Base-by-base conservation (phyloP, 2,113 vertebrate species). In the Sitta europaea region DNA sequence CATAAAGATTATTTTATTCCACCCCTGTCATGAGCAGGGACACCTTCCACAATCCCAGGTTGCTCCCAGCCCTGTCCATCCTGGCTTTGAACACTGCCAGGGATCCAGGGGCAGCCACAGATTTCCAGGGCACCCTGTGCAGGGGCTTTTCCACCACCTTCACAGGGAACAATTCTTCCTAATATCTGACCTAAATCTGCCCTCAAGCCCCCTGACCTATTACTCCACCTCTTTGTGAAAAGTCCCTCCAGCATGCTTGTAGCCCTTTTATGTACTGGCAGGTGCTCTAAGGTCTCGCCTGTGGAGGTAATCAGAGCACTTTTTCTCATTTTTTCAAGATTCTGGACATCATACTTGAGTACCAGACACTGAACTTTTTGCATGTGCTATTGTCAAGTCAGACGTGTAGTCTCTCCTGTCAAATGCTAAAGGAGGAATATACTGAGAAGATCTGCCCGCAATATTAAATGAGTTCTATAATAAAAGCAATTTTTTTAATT, bases 21-120 rank as follows among this genome's bases (percentile, higher is more conserved):
- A 24, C 10, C 4, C 5, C 4, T 38, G 47, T 47, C 24, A 3
- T n/a, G 15, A 22, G 15, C 6, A 62, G 48, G 24, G 35, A 31
- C 35, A 12, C 21, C 9, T 63, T 2, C 25, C 25, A 31, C 5
- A 31, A 0, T 14, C 21, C 35, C 22, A 63, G 29, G 11, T 0
- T 62, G 35, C 42, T 48, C 42, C 21, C 25, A 31, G n/a, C 13
- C 29, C 9, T 4, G 0, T 33, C 17, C 50, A 65, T 0, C 31
- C 12, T 61, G 55, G 40, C 47, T 11, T 57, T 12, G 22, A 50
- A 0, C 42, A 19, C 8, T 57, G 0, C 5, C 42, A 50, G 75
- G 50, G n/a, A 36, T 63, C 28, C 68, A 54, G 42, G 21, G 57
- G 35, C 65, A 88, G 20, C 11, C 25, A 5, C 66, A 71, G 42